Evolutionary conservation across 2,113 vertebrate genomes (phyloP).

Genomic region (Tetrax tetrax): DNA sequence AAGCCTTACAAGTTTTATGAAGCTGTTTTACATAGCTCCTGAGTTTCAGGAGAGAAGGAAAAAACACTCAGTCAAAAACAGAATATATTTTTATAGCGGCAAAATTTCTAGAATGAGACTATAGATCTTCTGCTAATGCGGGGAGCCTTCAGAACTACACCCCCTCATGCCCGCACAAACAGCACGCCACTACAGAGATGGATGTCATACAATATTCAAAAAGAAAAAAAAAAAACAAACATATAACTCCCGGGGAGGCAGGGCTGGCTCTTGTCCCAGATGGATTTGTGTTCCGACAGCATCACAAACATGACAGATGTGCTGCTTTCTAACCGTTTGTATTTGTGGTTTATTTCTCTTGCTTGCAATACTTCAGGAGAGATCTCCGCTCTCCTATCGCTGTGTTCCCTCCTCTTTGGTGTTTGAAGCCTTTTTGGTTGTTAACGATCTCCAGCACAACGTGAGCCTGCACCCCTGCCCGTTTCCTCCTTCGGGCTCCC

Average conservation of each 20-base stretch:
- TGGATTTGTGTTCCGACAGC: not conserved
- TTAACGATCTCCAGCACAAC: not conserved
- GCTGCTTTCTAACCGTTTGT: constrained; percentile 20
- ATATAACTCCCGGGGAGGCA: not conserved
- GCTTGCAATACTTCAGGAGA: not conserved
- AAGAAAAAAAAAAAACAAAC: not conserved
- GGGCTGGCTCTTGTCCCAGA: constrained; percentile 30
- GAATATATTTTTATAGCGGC: constrained; percentile 2
- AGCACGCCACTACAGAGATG: not conserved
- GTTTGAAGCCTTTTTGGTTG: not conserved
- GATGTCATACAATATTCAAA: constrained; percentile 6
- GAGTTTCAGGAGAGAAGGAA: not conserved
- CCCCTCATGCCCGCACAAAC: not conserved
- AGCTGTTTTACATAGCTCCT: not conserved
- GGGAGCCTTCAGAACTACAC: constrained; percentile 22
- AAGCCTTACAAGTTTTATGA: constrained; percentile 31
- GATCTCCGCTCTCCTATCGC: not conserved
- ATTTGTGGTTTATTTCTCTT: not conserved
- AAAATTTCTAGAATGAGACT: constrained; percentile 11
- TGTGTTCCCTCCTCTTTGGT: not conserved
- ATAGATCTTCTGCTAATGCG: constrained; percentile 28
- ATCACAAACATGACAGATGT: constrained; percentile 27
- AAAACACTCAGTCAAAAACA: not conserved
- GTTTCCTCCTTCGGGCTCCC: rapidly evolving
- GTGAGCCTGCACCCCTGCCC: rapidly evolving